Base-by-base conservation (phyloP, 2,888 invertebrate genomes). In the Chymomyza fuscimana region DNA sequence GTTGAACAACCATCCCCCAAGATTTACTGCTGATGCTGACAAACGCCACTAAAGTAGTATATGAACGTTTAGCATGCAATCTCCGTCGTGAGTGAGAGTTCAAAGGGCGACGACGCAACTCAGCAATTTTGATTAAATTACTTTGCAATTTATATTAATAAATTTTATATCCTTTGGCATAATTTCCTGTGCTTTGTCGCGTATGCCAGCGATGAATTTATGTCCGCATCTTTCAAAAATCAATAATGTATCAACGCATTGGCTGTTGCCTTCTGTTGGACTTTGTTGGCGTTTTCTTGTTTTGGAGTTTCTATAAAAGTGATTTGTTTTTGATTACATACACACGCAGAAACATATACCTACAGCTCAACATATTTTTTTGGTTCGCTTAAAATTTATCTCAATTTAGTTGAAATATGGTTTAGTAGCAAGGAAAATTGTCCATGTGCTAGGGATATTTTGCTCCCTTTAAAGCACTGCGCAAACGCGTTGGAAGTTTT, bases 141-240 rank as follows among this genome's bases (percentile, higher is more conserved):
- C 78, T 82, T 80, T 73, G 74, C 82, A 82, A 86, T 88, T 75
- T 76, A 79, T 78, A 80, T 84, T 81, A 79, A 85, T 88, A 77
- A 76, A 77, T 82, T 80, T 70, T 70, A 81, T 88, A 76, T 84
- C 74, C 79, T 76, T 69, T 72, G 73, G 76, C 74, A 67, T 78
- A 77, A 83, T 75, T 76, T 72, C 70, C 76, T 64, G 69, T 69
- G 69, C 52, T 22, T 50, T 61, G 12, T 56, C 32, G 15, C 62
- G 51, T 29, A 56, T 77, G 60, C 16, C 32, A 46, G 50, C 36
- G 32, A 3, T 32, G 32, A 29, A 50, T 16, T 19, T 25, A n/a
- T 32, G 46, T 16, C n/a, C 40, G 58, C 63, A 36, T 22, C 67
- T 56, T 12, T 62, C 76, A 70, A 81, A 85, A 85, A 85, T 85